Evolutionary conservation across 2,888 invertebrate genomes (phyloP), one percentile per base, ranked within the genome.

Genomic region (Rotaria socialis): DNA sequence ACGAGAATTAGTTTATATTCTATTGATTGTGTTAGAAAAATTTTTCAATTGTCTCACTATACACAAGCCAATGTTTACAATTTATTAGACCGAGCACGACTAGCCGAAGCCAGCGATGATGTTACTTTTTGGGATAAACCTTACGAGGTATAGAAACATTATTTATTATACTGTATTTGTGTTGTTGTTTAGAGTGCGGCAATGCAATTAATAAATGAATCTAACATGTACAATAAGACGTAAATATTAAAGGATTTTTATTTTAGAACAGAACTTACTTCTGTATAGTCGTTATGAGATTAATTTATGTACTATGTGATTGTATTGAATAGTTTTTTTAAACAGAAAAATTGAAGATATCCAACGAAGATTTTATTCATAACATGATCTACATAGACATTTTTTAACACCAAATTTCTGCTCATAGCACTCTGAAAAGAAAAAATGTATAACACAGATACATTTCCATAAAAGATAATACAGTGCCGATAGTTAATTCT

Each of bases 11-110:
- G 24, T 47, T 80, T 80, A 43, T 80, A 80, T 47, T 80, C 80
- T n/a, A 80, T 80, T 47, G 80, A 80, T 80, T 80, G 80, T 80
- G 47, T 80, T n/a, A 43, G 47, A 80, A 80, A 80, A 80, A 43
- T 80, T 24, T 47, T 80, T 2, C 47, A 47, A n/a, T 11, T n/a
- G 5, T 47, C 3, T 47, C 8, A 80, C 10, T 80, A 47, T 47
- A 14, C 80, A 80, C 22, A 47, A 47, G 4, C 7, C 22, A 4
- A 80, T n/a, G 14, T 80, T 47, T 80, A 80, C n/a, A 10, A 80
- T n/a, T 47, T 47, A 80, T 80, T 80, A n/a, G 80, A 80, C 47
- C n/a, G 47, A 16, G 80, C 80, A n/a, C 43, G 80, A 80, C 19
- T 80, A 80, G 80, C 80, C 24, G 80, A 80, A 80, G 80, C 80